Evolutionary conservation across 2,113 vertebrate species (phyloP), one percentile per base, ranked within the genome.

Genomic region (Plestiodon gilberti): DNA sequence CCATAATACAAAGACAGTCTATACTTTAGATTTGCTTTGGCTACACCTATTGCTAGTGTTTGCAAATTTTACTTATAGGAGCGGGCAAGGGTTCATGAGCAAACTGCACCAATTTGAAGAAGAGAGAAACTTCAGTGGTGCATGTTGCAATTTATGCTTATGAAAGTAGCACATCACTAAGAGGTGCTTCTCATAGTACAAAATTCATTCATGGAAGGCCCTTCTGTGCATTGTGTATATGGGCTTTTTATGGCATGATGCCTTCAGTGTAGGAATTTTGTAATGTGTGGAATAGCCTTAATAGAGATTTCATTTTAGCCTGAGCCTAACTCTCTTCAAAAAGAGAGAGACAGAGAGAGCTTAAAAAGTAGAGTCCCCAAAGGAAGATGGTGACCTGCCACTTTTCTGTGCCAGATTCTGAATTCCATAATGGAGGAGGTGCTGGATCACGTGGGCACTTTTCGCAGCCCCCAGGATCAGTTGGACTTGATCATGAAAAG

Each of bases 341-440:
- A 22, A n/a, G n/a, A n/a, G n/a, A n/a, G 43, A 8, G 43, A 8
- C 4, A 8, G 48, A 14, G 3, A 64, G 82, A 5, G 9, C 7
- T 89, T 28, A 43, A 78, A 93, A 78, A 90, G 59, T 85, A 81
- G 81, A 30, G 77, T 92, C 52, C 28, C 5, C 88, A 91, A 85
- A 40, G 80, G 17, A 14, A 81, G 65, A 23, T 61, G 5, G 6
- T 88, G n/a, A 48, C 64, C 87, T 87, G 91, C n/a, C 25, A 9
- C 0, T 91, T 91, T 85, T 81, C 48, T 90, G 64, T 94, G 91
- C 57, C 94, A 99, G 99, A 97, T 99, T 95, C 95, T 99, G 90
- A 99, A 96, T 88, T 96, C 97, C 73, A 93, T 99, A 94, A 98
- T 98, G 52, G 96, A 97, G 87, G 98, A 99, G 78, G 95, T 98